A percentile compares a stretch with the other conserved stretches of the same genome.
phyloP scores from a whole-genome alignment of 2,113 vertebrate species.

The Tetraodon nigroviridis region DNA sequence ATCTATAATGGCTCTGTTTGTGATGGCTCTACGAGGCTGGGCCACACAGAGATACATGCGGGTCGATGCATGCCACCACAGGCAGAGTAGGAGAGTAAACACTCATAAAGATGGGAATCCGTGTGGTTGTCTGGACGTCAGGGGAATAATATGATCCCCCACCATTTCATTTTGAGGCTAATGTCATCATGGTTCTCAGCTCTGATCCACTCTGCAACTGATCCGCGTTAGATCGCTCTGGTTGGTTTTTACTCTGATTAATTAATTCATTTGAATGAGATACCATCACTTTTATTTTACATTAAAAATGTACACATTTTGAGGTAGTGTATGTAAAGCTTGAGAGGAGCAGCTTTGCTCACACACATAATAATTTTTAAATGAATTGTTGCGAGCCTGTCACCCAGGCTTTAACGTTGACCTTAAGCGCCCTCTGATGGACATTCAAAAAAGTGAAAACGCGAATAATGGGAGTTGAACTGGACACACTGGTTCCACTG shows the following conservation, averaged over 20 bases:
- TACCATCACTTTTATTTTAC: neutral
- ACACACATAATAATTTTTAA: too few relatives aligned
- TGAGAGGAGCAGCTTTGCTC: neutral
- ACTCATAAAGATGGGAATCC: too few relatives aligned
- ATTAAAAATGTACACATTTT: neutral
- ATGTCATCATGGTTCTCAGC: constrained; percentile 1
- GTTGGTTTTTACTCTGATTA: neutral
- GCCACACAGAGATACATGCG: too few relatives aligned
- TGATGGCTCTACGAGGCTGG: too few relatives aligned
- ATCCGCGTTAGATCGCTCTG: constrained; percentile 20
- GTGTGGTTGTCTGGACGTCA: too few relatives aligned
- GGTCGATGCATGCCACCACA: neutral
- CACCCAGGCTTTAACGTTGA: neutral
- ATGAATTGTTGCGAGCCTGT: neutral
- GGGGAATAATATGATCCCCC: too few relatives aligned
- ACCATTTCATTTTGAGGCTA: neutral
- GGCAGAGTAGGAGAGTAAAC: neutral
- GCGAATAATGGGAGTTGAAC: too few relatives aligned
- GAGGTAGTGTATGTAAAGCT: neutral
- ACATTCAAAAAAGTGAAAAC: constrained; percentile 17
- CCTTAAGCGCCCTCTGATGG: constrained; percentile 16
- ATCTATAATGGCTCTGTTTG: neutral
- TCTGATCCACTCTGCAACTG: constrained; percentile 7
- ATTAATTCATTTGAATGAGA: too few relatives aligned
- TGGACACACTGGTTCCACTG: too few relatives aligned